Evolutionary conservation across 1,140 invertebrate species (phyloP).

Genomic region (Euura lappo): DNA sequence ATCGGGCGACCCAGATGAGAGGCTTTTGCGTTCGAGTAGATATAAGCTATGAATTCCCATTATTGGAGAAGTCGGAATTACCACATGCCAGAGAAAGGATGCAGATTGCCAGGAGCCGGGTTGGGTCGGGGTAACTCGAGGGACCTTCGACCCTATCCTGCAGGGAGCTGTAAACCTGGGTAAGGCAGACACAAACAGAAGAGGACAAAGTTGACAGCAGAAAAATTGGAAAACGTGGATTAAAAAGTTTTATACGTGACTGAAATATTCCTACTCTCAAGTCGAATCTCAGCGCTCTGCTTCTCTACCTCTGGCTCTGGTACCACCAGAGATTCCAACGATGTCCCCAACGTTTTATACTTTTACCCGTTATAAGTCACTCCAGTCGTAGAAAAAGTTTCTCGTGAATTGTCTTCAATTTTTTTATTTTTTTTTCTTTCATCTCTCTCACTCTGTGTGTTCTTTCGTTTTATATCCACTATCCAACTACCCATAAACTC

Average conservation of each 20-base stretch:
- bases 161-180: constrained; percentile 13
- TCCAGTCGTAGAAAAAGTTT: not conserved
- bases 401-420: not conserved
- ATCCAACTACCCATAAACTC: too few relatives aligned
- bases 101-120: constrained; percentile 27
- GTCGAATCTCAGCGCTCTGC: not conserved
- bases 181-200: constrained; percentile 12
- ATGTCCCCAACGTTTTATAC: not conserved
- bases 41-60: constrained; percentile 32
- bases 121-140: constrained; percentile 12
- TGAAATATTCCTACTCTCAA: constrained; percentile 25
- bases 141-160: constrained; percentile 12
- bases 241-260: constrained; percentile 39
- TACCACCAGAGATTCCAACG: not conserved
- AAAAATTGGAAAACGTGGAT: constrained; percentile 41
- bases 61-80: constrained; percentile 34
- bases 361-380: not conserved
- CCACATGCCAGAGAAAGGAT: constrained; percentile 30
- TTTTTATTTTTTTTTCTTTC: not conserved
- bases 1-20: not conserved
- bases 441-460: too few relatives aligned
- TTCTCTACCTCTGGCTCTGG: not conserved
- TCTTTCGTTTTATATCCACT: too few relatives aligned
- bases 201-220: constrained; percentile 30
- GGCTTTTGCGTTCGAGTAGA: not conserved